A percentile compares a stretch with the other conserved stretches of the same genome.
Evolutionary conservation across 1,140 invertebrate species (phyloP).

Genomic region (Trachymyrmex septentrionalis): DNA sequence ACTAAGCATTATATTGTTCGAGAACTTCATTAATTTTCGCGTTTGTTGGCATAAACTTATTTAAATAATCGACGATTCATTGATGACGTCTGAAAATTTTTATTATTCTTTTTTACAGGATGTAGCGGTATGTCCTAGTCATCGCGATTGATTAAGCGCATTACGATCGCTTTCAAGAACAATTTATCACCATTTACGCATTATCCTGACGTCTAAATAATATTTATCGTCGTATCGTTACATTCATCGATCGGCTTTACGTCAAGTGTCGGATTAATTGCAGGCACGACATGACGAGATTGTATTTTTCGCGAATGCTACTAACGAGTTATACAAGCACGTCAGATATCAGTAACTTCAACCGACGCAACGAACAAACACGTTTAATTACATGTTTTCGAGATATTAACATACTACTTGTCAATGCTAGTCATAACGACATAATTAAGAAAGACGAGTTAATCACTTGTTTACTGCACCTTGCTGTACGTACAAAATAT

Average conservation of each 20-base stretch:
- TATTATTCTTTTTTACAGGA: background rate
- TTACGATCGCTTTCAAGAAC: background rate
- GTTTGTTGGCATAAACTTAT: background rate
- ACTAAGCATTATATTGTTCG: background rate
- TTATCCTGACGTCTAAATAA: conserved; percentile 19
- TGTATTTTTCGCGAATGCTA: conserved; percentile 16
- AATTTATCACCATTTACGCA: conserved; percentile 37
- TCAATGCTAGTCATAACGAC: background rate
- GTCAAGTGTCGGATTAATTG: conserved; percentile 39
- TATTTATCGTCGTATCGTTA: background rate
- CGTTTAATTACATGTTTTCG: conserved; percentile 19
- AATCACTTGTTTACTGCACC: background rate
- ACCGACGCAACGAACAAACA: conserved; percentile 2
- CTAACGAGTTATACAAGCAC: conserved; percentile 25
- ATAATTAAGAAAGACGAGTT: conserved; percentile 15
- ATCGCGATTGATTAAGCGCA: background rate
- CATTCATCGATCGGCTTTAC: conserved; percentile 18
- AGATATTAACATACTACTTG: conserved; percentile 16
- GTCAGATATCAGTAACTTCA: background rate
- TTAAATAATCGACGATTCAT: background rate
- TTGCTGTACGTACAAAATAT: background rate
- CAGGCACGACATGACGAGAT: background rate
- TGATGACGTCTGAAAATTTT: conserved; percentile 2
- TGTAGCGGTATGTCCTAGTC: background rate
- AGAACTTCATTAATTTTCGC: background rate